Evolutionary conservation across 2,797 vertebrate species (phyloP), one percentile per base, ranked within the genome.

Genomic region (Serranus cabrilla): DNA sequence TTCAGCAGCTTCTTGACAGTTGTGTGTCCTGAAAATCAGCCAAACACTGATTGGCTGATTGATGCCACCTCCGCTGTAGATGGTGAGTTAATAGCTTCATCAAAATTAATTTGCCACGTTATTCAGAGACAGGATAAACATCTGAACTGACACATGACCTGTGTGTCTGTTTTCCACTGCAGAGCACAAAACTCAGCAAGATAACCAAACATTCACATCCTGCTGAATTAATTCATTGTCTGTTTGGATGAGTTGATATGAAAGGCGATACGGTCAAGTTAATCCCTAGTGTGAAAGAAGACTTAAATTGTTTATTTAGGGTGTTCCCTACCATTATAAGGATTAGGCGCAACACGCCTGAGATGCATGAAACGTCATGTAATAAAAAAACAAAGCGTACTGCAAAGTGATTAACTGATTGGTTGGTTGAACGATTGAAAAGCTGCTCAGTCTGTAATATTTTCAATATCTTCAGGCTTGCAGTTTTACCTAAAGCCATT

Each of bases 21-120:
- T 54, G 21, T 42, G 40, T 58, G 23, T 83, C 64, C 42, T 83
- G 60, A 83, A 82, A 81, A 82, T 83, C 80, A 89, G 70, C 76
- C 67, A 45, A 40, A 37, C 60, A 50, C 71, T 83, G 83, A 90
- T 84, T 74, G 80, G 83, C 83, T 88, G 81, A 86, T 83, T 88
- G 74, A 70, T 76, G 79, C 46, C 31, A 18, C 66, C 74, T 82
- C 71, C 49, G 46, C 17, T 63, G 69, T 49, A 61, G 74, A 86
- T 43, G 74, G 77, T 37, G 81, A 83, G 69, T 83, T 83, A 85
- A 90, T 82, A 23, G 64, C 63, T 72, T 87, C 82, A 86, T 90
- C 80, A 82, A 58, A 71, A 77, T 73, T 58, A 63, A 85, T 87
- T 66, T 76, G 47, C 31, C 23, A 6, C 37, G 65, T 77, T 74